These are phyloP conservation scores for Platichthys stellatus DNA, from an alignment of 2,113 vertebrate species.

Conservation along the genomic window DNA sequence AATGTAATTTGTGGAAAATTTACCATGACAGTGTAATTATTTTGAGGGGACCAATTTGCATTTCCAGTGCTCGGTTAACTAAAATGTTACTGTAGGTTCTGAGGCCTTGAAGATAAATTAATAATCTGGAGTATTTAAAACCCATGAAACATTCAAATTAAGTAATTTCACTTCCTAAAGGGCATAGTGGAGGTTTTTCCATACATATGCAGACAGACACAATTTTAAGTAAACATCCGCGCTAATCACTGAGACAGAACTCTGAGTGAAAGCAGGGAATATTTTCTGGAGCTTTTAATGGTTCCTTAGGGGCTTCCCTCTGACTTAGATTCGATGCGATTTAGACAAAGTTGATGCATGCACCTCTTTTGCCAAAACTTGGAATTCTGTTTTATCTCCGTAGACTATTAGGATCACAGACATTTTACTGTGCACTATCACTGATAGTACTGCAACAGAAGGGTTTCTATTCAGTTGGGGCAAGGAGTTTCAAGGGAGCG, in stretches of 20 bases:
- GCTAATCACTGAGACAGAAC: slow-evolving; percentile 78
- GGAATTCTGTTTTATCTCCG: slow-evolving; percentile 41
- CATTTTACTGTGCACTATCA: neutral
- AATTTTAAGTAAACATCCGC: slow-evolving; percentile 76
- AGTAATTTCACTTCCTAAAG: slow-evolving; percentile 84
- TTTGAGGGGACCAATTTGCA: slow-evolving; percentile 81
- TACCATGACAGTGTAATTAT: slow-evolving; percentile 84
- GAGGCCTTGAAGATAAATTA: slow-evolving; percentile 83
- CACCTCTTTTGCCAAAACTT: slow-evolving; percentile 60
- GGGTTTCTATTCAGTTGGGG: slow-evolving; percentile 13
- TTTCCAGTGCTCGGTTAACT: slow-evolving; percentile 76
- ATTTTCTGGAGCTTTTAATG: slow-evolving; percentile 67
- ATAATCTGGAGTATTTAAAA: slow-evolving; percentile 84
- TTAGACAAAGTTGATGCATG: slow-evolving; percentile 63
- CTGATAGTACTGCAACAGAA: slow-evolving; percentile 15
- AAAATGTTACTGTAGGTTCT: slow-evolving; percentile 77
- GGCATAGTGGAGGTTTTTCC: slow-evolving; percentile 72
- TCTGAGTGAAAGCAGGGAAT: slow-evolving; percentile 67
- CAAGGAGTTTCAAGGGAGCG: neutral
- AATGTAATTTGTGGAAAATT: slow-evolving; percentile 83
- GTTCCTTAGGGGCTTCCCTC: slow-evolving; percentile 62
- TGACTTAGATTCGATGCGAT: slow-evolving; percentile 73
- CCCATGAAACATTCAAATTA: slow-evolving; percentile 85
- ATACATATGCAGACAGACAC: slow-evolving; percentile 76
- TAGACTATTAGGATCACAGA: slow-evolving; percentile 28